These are phyloP conservation scores for Drosophila sucinea DNA, from an alignment of 1,140 invertebrate genomes.

Conservation along the genomic window DNA sequence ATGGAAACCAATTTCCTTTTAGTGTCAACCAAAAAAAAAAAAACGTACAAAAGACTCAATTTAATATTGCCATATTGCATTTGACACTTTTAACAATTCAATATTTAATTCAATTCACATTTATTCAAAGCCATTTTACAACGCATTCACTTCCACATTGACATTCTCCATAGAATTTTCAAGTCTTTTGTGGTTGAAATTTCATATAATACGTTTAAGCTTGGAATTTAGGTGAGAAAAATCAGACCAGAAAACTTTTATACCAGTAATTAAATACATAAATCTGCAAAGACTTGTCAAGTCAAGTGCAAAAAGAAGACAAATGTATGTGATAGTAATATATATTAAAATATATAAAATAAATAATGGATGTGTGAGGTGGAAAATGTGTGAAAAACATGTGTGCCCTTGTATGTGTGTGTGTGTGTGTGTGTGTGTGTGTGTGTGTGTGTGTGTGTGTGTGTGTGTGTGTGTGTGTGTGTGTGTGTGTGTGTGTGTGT, in stretches of 20 bases:
- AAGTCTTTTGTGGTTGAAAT: conserved; percentile 6
- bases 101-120: conserved; percentile 21
- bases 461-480: conserved; percentile 2
- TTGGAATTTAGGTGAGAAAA: not conserved
- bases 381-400: conserved; percentile 26
- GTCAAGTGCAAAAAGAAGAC: not conserved
- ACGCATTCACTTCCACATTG: not conserved
- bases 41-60: conserved; percentile 12
- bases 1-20: conserved; percentile 15
- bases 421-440: not conserved
- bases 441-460: not conserved
- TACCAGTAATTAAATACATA: conserved; percentile 43
- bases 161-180: not conserved
- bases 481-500: not conserved
- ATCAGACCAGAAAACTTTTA: not conserved
- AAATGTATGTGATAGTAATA: not conserved
- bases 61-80: conserved; percentile 18
- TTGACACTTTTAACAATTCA: conserved; percentile 19
- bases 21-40: conserved; percentile 9
- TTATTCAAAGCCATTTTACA: conserved; percentile 9
- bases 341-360: conserved; percentile 10
- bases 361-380: conserved; percentile 16
- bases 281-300: conserved; percentile 27
- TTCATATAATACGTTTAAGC: conserved; percentile 4
- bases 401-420: not conserved